Conservation (phyloP, 2,797 vertebrate genomes). For the Decapterus maruadsi region DNA sequence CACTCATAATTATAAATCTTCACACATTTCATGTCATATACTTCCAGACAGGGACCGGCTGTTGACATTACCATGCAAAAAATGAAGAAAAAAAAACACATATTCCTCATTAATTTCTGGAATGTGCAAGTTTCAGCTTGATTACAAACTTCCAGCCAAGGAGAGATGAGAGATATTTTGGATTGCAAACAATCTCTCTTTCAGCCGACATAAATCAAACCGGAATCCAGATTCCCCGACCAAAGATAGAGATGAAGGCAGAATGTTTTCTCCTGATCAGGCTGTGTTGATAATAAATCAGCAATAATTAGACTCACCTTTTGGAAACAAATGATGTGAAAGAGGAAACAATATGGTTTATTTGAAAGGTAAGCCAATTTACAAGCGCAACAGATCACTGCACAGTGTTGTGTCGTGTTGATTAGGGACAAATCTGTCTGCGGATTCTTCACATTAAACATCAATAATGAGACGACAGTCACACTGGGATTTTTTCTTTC, state of each 20-base stretch:
- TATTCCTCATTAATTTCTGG: slow-evolving; percentile 19
- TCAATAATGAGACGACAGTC: not conserved
- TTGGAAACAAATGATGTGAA: slow-evolving; percentile 1
- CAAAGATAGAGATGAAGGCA: slow-evolving; percentile 4
- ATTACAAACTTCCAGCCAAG: slow-evolving; percentile 17
- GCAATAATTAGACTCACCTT: slow-evolving; percentile 30
- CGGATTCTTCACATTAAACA: slow-evolving; percentile 8
- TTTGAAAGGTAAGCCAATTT: slow-evolving; percentile 36
- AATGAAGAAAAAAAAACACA: not conserved
- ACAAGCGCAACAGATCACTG: slow-evolving; percentile 12
- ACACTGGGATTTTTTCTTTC: not conserved
- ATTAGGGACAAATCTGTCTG: slow-evolving; percentile 11
- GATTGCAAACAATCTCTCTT: slow-evolving; percentile 23
- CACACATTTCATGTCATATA: slow-evolving; percentile 37
- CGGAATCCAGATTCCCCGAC: not conserved
- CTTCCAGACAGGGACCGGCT: slow-evolving; percentile 4
- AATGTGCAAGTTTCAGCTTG: slow-evolving; percentile 29
- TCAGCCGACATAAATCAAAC: slow-evolving; percentile 18
- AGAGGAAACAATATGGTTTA: not conserved
- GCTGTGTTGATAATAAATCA: slow-evolving; percentile 35
- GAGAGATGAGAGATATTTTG: slow-evolving; percentile 19
- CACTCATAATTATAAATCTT: slow-evolving; percentile 53
- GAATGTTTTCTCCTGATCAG: not conserved
- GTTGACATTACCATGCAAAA: slow-evolving; percentile 19
- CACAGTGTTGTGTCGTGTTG: not conserved